Evolutionary conservation across 1,140 invertebrate species (phyloP).

Genomic region (Phymorhynchus buccinoides): DNA sequence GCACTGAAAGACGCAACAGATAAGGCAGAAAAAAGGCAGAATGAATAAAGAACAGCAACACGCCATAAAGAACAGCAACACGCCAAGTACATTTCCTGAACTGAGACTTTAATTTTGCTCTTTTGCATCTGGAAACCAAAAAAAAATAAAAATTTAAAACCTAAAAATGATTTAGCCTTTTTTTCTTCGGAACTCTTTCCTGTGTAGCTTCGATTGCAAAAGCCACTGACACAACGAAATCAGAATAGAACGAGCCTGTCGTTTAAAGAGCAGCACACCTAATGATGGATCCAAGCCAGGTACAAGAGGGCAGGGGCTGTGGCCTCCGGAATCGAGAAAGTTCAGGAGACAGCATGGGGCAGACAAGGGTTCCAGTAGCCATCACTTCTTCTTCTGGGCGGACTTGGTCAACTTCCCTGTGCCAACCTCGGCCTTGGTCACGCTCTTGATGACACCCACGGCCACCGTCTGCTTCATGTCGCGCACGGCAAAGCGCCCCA

Average conservation of each 20-base stretch:
- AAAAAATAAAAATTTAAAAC: neutral
- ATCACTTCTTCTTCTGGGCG: constrained; percentile 81
- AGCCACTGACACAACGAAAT: constrained; percentile 72
- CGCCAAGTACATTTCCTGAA: too few relatives aligned
- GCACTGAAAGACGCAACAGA: too few relatives aligned
- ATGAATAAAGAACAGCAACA: too few relatives aligned
- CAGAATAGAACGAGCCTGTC: constrained; percentile 56
- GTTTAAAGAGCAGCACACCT: constrained; percentile 56
- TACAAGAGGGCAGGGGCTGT: constrained; percentile 28
- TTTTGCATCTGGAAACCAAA: neutral
- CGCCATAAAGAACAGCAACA: too few relatives aligned
- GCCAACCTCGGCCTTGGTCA: constrained; percentile 78
- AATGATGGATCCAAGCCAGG: too few relatives aligned
- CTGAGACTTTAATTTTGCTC: neutral
- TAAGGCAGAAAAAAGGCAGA: too few relatives aligned
- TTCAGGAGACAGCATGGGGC: too few relatives aligned
- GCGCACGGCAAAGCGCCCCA: constrained; percentile 98
- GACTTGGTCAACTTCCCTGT: constrained; percentile 98
- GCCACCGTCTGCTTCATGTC: constrained; percentile 99
- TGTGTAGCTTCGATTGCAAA: constrained; percentile 74
- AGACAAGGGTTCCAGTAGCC: constrained; percentile 50
- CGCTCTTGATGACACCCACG: constrained; percentile 93
- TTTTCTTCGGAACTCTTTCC: constrained; percentile 76
- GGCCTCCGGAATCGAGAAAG: neutral
- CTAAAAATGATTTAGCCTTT: constrained; percentile 35